Evolutionary conservation across 2,113 vertebrate genomes (phyloP).

Genomic region (Polypterus bichir): DNA sequence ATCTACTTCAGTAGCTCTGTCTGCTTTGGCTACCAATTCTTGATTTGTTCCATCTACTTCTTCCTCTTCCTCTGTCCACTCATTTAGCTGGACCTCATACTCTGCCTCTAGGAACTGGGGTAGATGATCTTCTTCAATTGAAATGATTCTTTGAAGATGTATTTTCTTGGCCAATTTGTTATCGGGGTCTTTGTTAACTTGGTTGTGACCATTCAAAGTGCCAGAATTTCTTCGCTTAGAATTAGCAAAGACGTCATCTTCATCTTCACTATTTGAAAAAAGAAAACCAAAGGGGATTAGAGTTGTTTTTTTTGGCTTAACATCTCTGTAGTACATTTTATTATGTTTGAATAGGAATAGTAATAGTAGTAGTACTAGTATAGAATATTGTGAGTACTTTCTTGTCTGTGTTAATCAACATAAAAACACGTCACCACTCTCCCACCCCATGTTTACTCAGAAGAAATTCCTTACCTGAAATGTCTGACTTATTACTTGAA

Average conservation of each 20-base stretch:
- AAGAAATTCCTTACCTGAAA: no score
- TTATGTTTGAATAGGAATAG: no score
- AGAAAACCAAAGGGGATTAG: neutral
- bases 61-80: constrained; percentile 49
- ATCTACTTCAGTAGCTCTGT: no score
- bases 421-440: no score
- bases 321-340: no score
- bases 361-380: no score
- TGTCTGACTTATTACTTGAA: no score
- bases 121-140: constrained; percentile 84
- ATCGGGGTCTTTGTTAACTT: constrained; percentile 22
- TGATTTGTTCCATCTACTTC: neutral
- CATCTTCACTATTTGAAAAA: constrained; percentile 35
- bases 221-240: constrained; percentile 35
- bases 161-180: constrained; percentile 12
- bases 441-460: no score
- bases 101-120: constrained; percentile 63
- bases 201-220: constrained; percentile 31
- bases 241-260: constrained; percentile 44
- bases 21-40: no score
- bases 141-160: constrained; percentile 75
- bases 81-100: constrained; percentile 40
- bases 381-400: no score
- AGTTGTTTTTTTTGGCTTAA: no score
- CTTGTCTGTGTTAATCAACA: no score